A percentile compares a stretch with the other conserved stretches of the same genome.
phyloP scores from a whole-genome alignment of 2,113 vertebrate species.

The Oenanthe oenanthe region DNA sequence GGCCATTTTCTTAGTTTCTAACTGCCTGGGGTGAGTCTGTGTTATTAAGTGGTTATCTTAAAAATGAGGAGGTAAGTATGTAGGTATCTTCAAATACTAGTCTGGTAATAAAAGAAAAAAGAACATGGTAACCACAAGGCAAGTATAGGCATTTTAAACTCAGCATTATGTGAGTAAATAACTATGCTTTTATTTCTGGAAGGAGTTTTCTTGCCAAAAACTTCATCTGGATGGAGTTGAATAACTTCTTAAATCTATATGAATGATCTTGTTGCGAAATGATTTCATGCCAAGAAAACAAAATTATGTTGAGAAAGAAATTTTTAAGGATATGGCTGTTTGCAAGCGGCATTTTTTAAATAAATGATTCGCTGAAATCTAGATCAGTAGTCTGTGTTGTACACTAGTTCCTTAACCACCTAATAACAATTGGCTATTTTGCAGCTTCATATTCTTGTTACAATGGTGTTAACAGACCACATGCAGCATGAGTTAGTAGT shows the following conservation, averaged over 20 bases:
- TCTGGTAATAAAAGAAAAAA: not conserved
- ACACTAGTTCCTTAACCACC: not conserved
- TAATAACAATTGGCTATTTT: not conserved
- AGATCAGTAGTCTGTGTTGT: not conserved
- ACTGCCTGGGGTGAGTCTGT: not conserved
- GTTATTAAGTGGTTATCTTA: not conserved
- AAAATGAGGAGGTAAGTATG: not conserved
- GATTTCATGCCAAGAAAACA: not conserved
- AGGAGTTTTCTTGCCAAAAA: not conserved
- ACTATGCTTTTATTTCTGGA: not conserved
- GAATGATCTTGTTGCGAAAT: slow-evolving; percentile 9
- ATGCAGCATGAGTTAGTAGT: not conserved
- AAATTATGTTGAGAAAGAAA: not conserved
- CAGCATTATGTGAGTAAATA: not conserved
- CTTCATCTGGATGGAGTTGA: not conserved
- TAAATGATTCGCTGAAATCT: not conserved
- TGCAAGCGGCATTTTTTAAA: not conserved
- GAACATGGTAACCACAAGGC: not conserved
- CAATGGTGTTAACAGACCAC: not conserved
- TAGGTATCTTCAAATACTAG: not conserved
- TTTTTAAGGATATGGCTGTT: not conserved
- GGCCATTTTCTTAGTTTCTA: not conserved
- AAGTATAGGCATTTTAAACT: not conserved
- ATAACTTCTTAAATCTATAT: not conserved
- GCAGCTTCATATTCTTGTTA: not conserved